A percentile compares a stretch with the other conserved stretches of the same genome.
Evolutionary conservation across 1,140 invertebrate genomes (phyloP).

Genomic region (Reticulitermes speratus): DNA sequence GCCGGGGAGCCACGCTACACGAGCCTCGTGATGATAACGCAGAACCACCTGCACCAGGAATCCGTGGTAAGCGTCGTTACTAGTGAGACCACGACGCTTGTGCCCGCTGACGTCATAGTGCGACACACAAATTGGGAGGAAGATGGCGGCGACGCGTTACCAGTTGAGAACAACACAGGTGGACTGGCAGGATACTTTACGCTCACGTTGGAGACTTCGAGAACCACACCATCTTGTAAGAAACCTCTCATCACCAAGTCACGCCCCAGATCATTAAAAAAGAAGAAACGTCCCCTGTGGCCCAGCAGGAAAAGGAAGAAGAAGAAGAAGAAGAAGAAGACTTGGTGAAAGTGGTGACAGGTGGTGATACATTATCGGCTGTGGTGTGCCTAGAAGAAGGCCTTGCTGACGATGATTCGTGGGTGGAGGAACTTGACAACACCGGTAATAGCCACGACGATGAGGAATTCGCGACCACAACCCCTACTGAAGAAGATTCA

Average conservation of each 20-base stretch:
- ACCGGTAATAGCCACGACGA: conserved; percentile 50
- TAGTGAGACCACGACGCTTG: conserved; percentile 44
- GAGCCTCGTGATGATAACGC: conserved; percentile 84
- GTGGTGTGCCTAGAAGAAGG: conserved; percentile 80
- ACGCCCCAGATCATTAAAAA: conserved; percentile 29
- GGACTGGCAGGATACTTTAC: conserved; percentile 37
- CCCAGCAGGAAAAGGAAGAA: conserved; percentile 24
- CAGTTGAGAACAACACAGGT: not conserved
- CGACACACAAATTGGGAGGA: conserved; percentile 42
- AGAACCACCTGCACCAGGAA: conserved; percentile 49
- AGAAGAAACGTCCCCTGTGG: conserved; percentile 31
- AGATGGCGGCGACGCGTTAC: conserved; percentile 36
- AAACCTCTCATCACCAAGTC: conserved; percentile 30
- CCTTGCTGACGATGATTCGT: conserved; percentile 81
- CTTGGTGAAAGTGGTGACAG: conserved; percentile 62
- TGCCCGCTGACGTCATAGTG: conserved; percentile 45
- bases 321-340: conserved; percentile 39
- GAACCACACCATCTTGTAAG: not conserved
- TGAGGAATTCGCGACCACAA: conserved; percentile 55
- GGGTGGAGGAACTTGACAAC: conserved; percentile 80
- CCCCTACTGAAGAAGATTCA: conserved; percentile 54
- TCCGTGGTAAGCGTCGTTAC: conserved; percentile 40
- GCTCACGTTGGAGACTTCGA: conserved; percentile 33
- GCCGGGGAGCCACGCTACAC: conserved; percentile 61
- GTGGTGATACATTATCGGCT: conserved; percentile 62